These are phyloP conservation scores for Zootoca vivipara DNA, from an alignment of 2,113 vertebrate genomes.

Conservation along the genomic window DNA sequence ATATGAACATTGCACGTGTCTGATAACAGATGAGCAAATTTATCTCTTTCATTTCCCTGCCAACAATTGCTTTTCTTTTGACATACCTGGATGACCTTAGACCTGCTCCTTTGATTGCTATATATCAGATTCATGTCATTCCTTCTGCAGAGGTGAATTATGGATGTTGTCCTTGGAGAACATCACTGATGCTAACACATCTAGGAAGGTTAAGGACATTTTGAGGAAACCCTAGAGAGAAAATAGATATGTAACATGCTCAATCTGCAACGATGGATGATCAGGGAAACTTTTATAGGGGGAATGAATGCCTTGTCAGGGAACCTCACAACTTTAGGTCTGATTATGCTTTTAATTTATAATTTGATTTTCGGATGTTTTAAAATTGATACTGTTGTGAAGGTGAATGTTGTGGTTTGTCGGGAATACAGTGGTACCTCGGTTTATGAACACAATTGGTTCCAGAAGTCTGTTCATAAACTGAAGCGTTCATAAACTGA, in stretches of 20 bases:
- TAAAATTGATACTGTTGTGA: no score
- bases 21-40: slow-evolving; percentile 22
- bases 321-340: no score
- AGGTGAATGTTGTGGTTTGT: no score
- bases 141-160: background rate
- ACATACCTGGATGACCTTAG: background rate
- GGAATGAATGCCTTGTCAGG: no score
- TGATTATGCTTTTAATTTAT: no score
- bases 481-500: no score
- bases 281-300: no score
- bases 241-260: background rate
- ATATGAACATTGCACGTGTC: slow-evolving; percentile 41
- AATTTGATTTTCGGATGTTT: no score
- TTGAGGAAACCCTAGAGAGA: slow-evolving; percentile 17
- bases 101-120: slow-evolving; percentile 13
- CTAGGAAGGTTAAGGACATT: slow-evolving; percentile 19
- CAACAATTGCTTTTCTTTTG: background rate
- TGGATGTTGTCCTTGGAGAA: background rate
- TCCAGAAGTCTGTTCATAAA: no score
- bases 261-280: no score
- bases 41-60: slow-evolving; percentile 21
- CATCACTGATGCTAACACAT: background rate
- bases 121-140: background rate
- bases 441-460: no score
- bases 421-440: no score